Base-by-base conservation (phyloP, 2,888 invertebrate genomes). In the Allolobophora icterica region DNA sequence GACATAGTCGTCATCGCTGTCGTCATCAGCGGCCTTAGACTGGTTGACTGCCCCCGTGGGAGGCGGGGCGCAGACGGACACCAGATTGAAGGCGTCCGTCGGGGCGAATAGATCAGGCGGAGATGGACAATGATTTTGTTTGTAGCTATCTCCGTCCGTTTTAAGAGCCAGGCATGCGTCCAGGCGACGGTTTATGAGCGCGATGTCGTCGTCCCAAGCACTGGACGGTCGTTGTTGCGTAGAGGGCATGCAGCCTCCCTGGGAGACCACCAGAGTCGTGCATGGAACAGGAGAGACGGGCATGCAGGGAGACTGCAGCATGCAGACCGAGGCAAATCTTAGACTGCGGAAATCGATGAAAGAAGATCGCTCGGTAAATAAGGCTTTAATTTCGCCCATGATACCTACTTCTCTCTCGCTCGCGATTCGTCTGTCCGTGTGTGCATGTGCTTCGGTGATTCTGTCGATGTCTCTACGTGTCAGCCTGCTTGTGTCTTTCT, bases 81-180 rank as follows among this genome's bases (percentile, higher is more conserved):
- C 87, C 87, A 87, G 87, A 87, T 87, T 87, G 87, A 87, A 87
- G 87, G 87, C 34, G 87, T 87, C 87, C 87, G 34, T 33, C 87
- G 87, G n/a, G 87, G n/a, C 87, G 38, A 38, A 87, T 87, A 35
- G 35, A 38, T 87, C 87, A 87, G 38, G 21, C 87, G n/a, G n/a
- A 87, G 84, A 87, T 87, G 87, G 38, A 34, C 87, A 33, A 87
- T 34, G 87, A 87, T 87, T 87, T 87, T 34, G 35, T 87, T 87
- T 87, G 87, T 87, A 15, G 38, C 87, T 87, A 38, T 35, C 19
- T 87, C 35, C 38, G 87, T 34, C 34, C 87, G 87, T 30, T 38
- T 87, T 34, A 71, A 71, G 71, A 13, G 71, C 71, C 71, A 71
- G n/a, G 71, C 71, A 71, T 71, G 71, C 71, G n/a, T 11, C 71